These are phyloP conservation scores for Neocrepidodera transversa DNA, from an alignment of 2,888 invertebrate genomes.

Conservation along the genomic window DNA sequence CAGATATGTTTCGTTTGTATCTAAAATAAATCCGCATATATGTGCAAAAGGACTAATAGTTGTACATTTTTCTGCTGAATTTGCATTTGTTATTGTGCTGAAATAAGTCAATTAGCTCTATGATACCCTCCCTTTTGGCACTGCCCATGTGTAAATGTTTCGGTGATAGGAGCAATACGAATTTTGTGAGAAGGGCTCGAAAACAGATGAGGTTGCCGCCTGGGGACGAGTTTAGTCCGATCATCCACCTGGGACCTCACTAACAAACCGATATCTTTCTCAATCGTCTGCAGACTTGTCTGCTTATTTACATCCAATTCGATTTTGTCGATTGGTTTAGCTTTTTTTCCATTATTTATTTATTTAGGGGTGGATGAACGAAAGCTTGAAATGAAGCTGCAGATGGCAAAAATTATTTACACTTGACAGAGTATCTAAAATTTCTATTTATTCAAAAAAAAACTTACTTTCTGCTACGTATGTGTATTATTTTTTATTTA, in stretches of 20 bases:
- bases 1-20: no score
- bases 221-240: conserved; percentile 53
- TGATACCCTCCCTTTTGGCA: neutral
- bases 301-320: conserved; percentile 23
- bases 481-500: no score
- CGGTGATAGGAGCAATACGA: conserved; percentile 34
- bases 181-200: conserved; percentile 42
- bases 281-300: conserved; percentile 44
- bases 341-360: conserved; percentile 11
- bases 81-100: neutral
- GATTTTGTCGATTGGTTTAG: neutral
- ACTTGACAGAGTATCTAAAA: no score
- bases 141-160: conserved; percentile 16
- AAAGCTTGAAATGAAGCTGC: neutral
- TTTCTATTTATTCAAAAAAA: no score
- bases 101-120: neutral
- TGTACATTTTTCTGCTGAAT: no score
- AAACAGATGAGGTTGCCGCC: conserved; percentile 52
- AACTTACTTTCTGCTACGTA: no score
- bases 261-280: conserved; percentile 51
- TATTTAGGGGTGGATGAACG: conserved; percentile 1
- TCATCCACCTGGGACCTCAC: conserved; percentile 55
- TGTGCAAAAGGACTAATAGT: no score
- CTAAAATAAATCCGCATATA: no score
- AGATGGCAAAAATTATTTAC: neutral